These are phyloP conservation scores for Fukomys damarensis DNA, from an alignment of 2,113 vertebrate species.

Conservation along the genomic window DNA sequence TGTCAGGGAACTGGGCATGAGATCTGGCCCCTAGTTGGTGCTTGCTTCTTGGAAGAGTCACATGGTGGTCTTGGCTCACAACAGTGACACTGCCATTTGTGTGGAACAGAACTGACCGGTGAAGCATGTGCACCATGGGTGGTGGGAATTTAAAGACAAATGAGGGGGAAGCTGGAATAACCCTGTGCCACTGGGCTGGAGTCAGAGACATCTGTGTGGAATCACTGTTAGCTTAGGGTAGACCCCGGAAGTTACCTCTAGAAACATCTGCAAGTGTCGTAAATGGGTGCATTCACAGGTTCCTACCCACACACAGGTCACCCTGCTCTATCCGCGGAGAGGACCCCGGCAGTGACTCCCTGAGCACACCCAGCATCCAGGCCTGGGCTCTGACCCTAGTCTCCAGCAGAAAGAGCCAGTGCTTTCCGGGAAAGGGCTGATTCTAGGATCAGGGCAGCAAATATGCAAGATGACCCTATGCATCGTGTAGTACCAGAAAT, in stretches of 20 bases:
- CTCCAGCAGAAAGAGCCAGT: neutral
- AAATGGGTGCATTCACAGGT: no score
- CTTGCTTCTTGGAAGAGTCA: no score
- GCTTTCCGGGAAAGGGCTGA: neutral
- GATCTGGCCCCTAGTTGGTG: accelerated
- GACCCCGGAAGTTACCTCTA: accelerated
- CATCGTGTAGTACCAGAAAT: neutral
- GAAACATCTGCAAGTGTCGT: accelerated
- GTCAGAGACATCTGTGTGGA: no score
- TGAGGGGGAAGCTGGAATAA: neutral
- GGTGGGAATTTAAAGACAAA: neutral
- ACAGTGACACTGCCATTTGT: accelerated
- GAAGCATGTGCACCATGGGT: neutral
- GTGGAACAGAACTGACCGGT: accelerated
- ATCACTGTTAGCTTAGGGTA: accelerated
- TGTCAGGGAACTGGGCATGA: accelerated
- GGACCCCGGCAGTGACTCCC: no score
- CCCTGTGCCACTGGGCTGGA: accelerated
- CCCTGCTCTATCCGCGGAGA: neutral
- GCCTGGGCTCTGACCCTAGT: neutral
- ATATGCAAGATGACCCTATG: neutral
- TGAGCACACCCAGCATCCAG: neutral
- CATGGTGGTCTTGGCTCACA: accelerated
- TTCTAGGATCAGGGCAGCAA: neutral
- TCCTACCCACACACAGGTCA: neutral